These are phyloP conservation scores for Drosophila anomelani DNA, from an alignment of 2,888 invertebrate genomes.

Conservation along the genomic window DNA sequence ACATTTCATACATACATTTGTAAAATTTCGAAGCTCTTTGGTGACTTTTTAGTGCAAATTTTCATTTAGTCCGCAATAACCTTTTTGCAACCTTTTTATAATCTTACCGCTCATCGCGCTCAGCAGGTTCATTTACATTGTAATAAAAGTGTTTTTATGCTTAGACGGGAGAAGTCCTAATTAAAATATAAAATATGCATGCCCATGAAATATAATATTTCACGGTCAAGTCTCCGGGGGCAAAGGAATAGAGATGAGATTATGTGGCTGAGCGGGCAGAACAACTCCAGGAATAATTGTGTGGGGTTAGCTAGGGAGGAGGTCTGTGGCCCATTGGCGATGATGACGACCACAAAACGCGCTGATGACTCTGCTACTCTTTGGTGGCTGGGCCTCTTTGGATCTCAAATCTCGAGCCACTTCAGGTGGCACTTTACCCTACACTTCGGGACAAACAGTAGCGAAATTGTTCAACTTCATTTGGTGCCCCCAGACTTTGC, in stretches of 20 bases:
- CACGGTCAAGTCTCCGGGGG: conserved; percentile 39
- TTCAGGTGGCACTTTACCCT: conserved; percentile 41
- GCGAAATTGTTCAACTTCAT: conserved; percentile 72
- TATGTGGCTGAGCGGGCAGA: conserved; percentile 16
- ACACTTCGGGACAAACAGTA: conserved; percentile 61
- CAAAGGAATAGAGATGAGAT: conserved; percentile 33
- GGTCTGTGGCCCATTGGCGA: conserved; percentile 23
- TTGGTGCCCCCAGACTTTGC: conserved; percentile 49
- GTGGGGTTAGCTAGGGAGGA: conserved; percentile 45
- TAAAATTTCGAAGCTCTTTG: too few species aligned
- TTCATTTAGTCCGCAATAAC: conserved; percentile 2
- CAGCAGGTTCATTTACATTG: neutral
- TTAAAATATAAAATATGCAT: conserved; percentile 57
- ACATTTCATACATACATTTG: too few species aligned
- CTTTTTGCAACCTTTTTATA: neutral
- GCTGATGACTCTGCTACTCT: conserved; percentile 56
- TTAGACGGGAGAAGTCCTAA: conserved; percentile 36
- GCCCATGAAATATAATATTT: conserved; percentile 44
- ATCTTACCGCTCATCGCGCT: neutral
- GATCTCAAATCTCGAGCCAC: conserved; percentile 22
- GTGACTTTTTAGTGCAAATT: neutral
- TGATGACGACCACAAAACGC: conserved; percentile 60
- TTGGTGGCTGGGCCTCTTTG: conserved; percentile 15
- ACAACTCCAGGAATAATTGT: conserved; percentile 27
- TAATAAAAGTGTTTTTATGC: conserved; percentile 3